A percentile compares a stretch with the other conserved stretches of the same genome.
Conservation (phyloP, 2,888 invertebrate species). For the Clepsis dumicolana region DNA sequence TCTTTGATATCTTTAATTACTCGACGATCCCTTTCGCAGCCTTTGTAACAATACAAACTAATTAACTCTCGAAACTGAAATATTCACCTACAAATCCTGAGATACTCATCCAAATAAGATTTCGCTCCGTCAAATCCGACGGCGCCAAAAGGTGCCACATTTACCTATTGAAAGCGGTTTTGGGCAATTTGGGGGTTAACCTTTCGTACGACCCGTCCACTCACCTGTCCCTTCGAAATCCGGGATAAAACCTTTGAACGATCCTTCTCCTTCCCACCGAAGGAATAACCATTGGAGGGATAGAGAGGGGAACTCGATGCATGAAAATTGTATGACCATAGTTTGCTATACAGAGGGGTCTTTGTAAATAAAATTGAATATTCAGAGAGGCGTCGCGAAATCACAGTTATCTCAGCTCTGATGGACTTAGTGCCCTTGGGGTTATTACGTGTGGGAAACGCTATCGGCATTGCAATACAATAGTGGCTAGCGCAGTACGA, state of each 20-base stretch:
- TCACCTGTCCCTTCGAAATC: constrained; percentile 57
- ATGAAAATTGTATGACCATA: constrained; percentile 72
- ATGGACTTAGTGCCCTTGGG: constrained; percentile 56
- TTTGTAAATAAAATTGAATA: constrained; percentile 84
- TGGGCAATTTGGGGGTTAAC: constrained; percentile 55
- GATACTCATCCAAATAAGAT: constrained; percentile 35
- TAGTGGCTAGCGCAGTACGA: background rate
- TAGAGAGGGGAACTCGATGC: constrained; percentile 43
- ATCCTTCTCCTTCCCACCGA: constrained; percentile 52
- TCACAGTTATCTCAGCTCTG: constrained; percentile 70
- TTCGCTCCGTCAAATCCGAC: constrained; percentile 1
- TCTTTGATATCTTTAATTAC: constrained; percentile 38
- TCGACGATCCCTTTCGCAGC: constrained; percentile 26
- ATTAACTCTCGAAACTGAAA: constrained; percentile 35
- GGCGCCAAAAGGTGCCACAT: constrained; percentile 24
- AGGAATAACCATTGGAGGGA: background rate
- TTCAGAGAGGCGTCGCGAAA: constrained; percentile 78
- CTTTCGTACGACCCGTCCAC: constrained; percentile 67
- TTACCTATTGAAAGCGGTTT: background rate
- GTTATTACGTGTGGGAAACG: constrained; percentile 53
- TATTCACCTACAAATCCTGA: constrained; percentile 40
- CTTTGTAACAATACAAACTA: constrained; percentile 37
- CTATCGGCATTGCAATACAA: constrained; percentile 6
- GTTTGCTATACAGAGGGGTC: constrained; percentile 65
- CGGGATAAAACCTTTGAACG: constrained; percentile 58